phyloP scores from a whole-genome alignment of 2,888 invertebrate genomes.

The Calameuta idolon region DNA sequence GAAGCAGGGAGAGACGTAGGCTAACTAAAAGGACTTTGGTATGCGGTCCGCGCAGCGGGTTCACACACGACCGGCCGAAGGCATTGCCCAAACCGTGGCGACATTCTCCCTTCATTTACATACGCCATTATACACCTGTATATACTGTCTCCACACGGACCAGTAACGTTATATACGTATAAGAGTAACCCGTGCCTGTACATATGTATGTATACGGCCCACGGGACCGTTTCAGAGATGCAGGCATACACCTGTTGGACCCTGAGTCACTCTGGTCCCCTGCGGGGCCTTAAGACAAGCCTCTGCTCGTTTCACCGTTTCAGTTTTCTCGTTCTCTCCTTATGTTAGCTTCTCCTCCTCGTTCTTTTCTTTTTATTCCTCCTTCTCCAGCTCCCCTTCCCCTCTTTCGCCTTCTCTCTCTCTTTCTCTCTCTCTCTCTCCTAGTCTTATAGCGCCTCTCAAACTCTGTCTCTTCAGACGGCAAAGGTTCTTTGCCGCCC shows the following conservation, averaged over 20 bases:
- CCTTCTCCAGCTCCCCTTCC: conserved; percentile 27
- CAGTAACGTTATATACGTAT: not conserved
- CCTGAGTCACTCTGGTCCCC: conserved; percentile 50
- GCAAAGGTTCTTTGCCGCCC: not conserved
- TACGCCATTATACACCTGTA: conserved; percentile 55
- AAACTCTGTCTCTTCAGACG: not conserved
- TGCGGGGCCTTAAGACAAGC: conserved; percentile 27
- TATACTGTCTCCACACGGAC: conserved; percentile 23
- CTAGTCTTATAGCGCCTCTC: conserved; percentile 7
- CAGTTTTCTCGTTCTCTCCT: conserved; percentile 21
- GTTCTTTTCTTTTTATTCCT: conserved; percentile 17
- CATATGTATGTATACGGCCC: conserved; percentile 3
- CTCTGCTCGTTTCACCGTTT: conserved; percentile 21
- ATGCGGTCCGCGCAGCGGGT: conserved; percentile 61
- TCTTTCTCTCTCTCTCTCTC: conserved; percentile 21
- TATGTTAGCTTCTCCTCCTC: conserved; percentile 32
- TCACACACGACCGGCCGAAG: conserved; percentile 54
- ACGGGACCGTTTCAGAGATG: conserved; percentile 23
- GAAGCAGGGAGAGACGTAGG: conserved; percentile 18
- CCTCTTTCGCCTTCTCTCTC: not conserved
- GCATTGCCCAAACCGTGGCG: conserved; percentile 49
- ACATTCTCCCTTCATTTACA: conserved; percentile 53
- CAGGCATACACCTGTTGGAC: conserved; percentile 48
- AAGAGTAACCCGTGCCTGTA: conserved; percentile 1
- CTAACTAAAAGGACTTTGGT: conserved; percentile 53